phyloP scores from a whole-genome alignment of 2,113 vertebrate species.

The Sebastes schlegelii region DNA sequence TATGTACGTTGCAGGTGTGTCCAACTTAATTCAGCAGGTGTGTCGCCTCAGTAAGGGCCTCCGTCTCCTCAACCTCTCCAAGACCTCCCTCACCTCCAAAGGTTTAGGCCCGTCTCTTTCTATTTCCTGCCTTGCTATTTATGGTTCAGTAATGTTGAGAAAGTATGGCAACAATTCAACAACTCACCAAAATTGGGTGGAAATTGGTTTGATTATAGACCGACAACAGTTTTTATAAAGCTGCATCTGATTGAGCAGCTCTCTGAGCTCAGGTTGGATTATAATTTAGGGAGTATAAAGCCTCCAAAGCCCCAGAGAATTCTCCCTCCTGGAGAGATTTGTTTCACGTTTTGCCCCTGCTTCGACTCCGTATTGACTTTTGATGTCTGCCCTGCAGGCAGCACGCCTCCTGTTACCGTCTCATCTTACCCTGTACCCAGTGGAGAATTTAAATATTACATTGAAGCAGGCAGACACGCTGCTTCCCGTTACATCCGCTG shows the following conservation, averaged over 20 bases:
- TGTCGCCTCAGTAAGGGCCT: conserved; percentile 91
- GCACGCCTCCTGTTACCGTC: conserved; percentile 41
- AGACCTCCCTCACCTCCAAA: conserved; percentile 91
- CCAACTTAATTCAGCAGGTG: conserved; percentile 89
- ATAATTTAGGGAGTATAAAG: conserved; percentile 24
- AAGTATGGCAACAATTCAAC: neutral
- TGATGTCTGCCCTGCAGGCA: conserved; percentile 42
- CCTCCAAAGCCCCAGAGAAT: conserved; percentile 20
- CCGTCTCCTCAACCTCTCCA: conserved; percentile 91
- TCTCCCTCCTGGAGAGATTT: conserved; percentile 15
- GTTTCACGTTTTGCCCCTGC: conserved; percentile 27
- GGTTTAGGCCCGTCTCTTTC: conserved; percentile 73
- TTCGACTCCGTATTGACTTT: conserved; percentile 44
- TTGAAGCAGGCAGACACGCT: conserved; percentile 47
- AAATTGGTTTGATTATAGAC: neutral
- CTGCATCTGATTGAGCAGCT: conserved; percentile 18
- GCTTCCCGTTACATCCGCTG: conserved; percentile 34
- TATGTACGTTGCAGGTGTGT: conserved; percentile 65
- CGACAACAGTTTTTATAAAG: neutral
- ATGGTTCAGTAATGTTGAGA: conserved; percentile 13
- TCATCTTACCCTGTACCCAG: conserved; percentile 42
- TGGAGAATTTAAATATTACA: conserved; percentile 72
- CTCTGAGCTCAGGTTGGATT: conserved; percentile 8
- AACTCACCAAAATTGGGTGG: neutral
- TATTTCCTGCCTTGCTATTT: neutral